phyloP scores from a whole-genome alignment of 2,113 vertebrate species.

The Pterophyllum scalare region DNA sequence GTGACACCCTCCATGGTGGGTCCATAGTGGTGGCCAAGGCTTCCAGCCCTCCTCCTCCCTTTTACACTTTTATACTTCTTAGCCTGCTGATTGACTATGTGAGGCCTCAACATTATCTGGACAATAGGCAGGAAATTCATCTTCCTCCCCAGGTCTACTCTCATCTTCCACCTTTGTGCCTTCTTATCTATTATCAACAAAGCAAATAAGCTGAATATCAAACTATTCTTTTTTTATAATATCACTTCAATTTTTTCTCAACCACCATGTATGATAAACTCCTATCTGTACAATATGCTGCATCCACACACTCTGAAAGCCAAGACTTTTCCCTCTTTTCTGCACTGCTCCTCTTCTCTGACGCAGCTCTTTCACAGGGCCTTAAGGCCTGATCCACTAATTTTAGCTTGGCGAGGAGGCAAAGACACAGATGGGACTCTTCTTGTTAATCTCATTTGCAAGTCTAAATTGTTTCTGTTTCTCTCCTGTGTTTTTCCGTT shows the following conservation, averaged over 20 bases:
- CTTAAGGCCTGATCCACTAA: conserved; percentile 64
- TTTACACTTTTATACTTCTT: too few relatives aligned
- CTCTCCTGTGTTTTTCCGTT: conserved; percentile 20
- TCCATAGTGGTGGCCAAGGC: too few relatives aligned
- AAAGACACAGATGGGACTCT: conserved; percentile 70
- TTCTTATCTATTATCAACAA: neutral
- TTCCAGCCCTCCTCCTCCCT: too few relatives aligned
- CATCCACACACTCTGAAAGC: neutral
- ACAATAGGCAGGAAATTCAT: too few relatives aligned
- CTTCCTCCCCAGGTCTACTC: too few relatives aligned
- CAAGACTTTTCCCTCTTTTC: conserved; percentile 5
- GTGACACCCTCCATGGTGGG: too few relatives aligned
- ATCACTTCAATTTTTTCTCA: neutral
- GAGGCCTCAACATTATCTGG: too few relatives aligned
- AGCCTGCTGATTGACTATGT: too few relatives aligned
- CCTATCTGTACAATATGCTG: neutral
- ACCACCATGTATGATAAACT: neutral
- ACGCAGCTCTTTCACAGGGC: conserved; percentile 64
- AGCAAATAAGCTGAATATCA: neutral
- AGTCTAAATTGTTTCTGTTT: conserved; percentile 49
- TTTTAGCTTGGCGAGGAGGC: conserved; percentile 63
- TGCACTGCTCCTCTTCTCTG: conserved; percentile 37
- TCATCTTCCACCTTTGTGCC: too few relatives aligned
- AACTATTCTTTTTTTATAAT: neutral
- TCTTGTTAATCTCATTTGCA: conserved; percentile 68